phyloP scores from a whole-genome alignment of 2,113 vertebrate species.

The Etheostoma cragini region DNA sequence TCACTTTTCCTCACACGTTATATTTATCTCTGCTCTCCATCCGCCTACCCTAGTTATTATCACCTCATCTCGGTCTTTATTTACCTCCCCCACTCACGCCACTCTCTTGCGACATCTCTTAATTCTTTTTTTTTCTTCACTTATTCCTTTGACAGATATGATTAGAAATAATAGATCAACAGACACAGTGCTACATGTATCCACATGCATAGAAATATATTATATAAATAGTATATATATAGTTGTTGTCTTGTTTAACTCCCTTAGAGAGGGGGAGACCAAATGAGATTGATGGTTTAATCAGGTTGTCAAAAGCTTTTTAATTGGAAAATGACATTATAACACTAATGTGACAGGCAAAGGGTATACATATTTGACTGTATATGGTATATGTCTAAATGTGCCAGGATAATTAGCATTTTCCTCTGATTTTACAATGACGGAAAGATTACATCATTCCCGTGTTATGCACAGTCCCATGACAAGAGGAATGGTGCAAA shows the following conservation, averaged over 20 bases:
- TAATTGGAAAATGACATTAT: slow-evolving; percentile 69
- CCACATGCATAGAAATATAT: slow-evolving; percentile 26
- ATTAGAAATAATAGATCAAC: slow-evolving; percentile 53
- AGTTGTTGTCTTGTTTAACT: slow-evolving; percentile 38
- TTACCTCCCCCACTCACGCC: slow-evolving; percentile 40
- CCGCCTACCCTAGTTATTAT: slow-evolving; percentile 79
- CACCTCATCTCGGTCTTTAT: slow-evolving; percentile 70
- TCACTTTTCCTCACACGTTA: slow-evolving; percentile 61
- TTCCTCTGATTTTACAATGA: slow-evolving; percentile 26
- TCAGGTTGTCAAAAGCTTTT: slow-evolving; percentile 50
- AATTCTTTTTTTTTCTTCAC: slow-evolving; percentile 36
- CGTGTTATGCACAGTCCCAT: background rate
- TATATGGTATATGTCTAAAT: slow-evolving; percentile 41
- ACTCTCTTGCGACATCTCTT: slow-evolving; percentile 14
- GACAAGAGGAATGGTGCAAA: background rate
- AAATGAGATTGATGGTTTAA: slow-evolving; percentile 64
- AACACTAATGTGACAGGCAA: slow-evolving; percentile 58
- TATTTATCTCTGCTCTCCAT: slow-evolving; percentile 68
- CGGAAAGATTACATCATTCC: slow-evolving; percentile 37
- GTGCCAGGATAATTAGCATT: slow-evolving; percentile 60
- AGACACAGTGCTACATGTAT: slow-evolving; percentile 39
- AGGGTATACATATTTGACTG: slow-evolving; percentile 39
- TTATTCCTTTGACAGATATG: slow-evolving; percentile 40
- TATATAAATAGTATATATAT: background rate
- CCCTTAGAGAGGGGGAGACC: slow-evolving; percentile 37